Evolutionary conservation across 2,113 vertebrate species (phyloP).

Genomic region (Actenoides hombroni): DNA sequence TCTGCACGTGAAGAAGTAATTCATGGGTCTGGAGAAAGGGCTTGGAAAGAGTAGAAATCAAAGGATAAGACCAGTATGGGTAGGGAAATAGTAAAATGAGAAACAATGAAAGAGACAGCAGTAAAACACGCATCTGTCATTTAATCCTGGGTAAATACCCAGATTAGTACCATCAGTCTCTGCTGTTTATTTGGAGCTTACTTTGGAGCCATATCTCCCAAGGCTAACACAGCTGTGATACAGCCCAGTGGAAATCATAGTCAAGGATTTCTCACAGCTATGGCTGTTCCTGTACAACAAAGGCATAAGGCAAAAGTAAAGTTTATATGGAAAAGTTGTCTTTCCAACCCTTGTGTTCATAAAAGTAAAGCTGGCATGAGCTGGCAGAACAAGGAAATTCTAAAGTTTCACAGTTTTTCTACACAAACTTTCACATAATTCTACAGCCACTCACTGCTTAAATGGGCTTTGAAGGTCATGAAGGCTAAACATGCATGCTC

Average conservation of each 20-base stretch:
- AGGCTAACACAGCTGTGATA: not conserved
- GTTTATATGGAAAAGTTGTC: not conserved
- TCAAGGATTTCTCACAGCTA: not conserved
- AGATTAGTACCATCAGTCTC: not conserved
- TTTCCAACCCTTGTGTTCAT: not conserved
- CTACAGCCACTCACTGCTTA: not conserved
- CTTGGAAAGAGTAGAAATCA: not conserved
- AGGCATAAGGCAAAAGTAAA: not conserved
- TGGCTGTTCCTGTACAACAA: not conserved
- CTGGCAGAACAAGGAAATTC: not conserved
- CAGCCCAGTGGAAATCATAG: not conserved
- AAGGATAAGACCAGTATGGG: not conserved
- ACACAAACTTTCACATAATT: not conserved
- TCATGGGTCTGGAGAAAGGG: not conserved
- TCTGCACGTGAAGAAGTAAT: not conserved
- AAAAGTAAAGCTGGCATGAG: not conserved
- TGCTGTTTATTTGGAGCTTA: not conserved
- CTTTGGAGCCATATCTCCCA: not conserved
- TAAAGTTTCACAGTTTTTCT: not conserved
- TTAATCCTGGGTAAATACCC: constrained; percentile 33
- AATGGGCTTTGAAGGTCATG: not conserved
- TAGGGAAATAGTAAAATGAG: not conserved
- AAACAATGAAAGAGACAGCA: not conserved
- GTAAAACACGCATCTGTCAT: not conserved
- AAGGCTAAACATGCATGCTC: not conserved